Base-by-base conservation (phyloP, 2,888 invertebrate species). In the Pseudococcus jackbeardsleyi region DNA sequence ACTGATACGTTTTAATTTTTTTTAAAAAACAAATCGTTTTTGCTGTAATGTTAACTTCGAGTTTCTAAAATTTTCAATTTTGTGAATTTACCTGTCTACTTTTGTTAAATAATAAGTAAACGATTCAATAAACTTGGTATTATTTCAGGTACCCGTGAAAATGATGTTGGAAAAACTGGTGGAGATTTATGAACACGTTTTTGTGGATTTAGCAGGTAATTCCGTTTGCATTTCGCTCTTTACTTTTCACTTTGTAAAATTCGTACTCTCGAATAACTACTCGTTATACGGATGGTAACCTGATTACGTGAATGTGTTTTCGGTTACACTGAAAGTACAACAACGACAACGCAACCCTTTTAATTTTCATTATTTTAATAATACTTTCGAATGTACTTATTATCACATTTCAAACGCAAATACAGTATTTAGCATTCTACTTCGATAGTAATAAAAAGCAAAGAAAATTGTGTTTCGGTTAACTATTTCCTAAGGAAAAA, bases 161-260 rank as follows among this genome's bases (percentile, higher is more conserved):
- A 82, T 82, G 79, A 19, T 22, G 17, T 8, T 46, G 46, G 15
- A 46, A 9, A 11, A 4, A 19, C 46, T 88, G 17, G 39, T 9
- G 22, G 48, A 88, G 17, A 59, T 88, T n/a, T 88, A 79, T 33
- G 26, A 88, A 12, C 50, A 88, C 82, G 33, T 88, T 33, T 82
- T 82, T 48, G 48, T 39, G 15, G 54, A 82, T 17, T 33, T 88
- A 17, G 39, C 84, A 72, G 88, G 84, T 88, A 88, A 82, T 46
- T 82, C 59, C 11, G 59, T 59, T 59, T 0, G 77, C 39, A 33
- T 33, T 33, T 33, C 1, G 3, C n/a, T 42, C 9, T 79, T n/a
- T 79, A 39, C 33, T 72, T 42, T 33, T 39, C 22, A 9, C 39
- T 79, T n/a, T 79, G 15, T 15, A 46, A 42, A 79, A 42, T n/a